Evolutionary conservation across 2,113 vertebrate genomes (phyloP), one percentile per base, ranked within the genome.

Genomic region (Poeciliopsis turrubarensis): DNA sequence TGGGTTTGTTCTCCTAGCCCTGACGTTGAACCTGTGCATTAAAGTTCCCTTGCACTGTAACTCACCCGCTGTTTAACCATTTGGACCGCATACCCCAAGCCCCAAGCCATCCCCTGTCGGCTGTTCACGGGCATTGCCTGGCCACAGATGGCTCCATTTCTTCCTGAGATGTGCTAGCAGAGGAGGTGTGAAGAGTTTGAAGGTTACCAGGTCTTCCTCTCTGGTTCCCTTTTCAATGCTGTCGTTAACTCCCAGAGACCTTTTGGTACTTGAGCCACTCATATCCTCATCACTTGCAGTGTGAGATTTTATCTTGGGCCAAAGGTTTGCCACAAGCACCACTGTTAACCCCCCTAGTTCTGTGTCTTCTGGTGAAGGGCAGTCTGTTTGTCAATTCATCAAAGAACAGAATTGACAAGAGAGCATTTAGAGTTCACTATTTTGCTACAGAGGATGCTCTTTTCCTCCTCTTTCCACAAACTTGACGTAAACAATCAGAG

Each of bases 291-390:
- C 91, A 91, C 90, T 90, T 90, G 87, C 83, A 73, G 91, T 68
- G 86, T n/a, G 77, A 77, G 85, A 73, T 84, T 84, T 79, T 70
- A 82, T 77, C 73, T 39, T 72, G 75, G 83, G 85, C 88, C 29
- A 29, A 84, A 87, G 80, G 91, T 93, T 89, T 92, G 92, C 88
- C 92, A 87, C 66, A 75, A 81, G 81, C 62, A 51, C 73, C 17
- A 81, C 86, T 68, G 88, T 93, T 93, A 92, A 92, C 89, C 87
- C 86, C 70, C 70, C 70, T 29, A 3, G 37, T 75, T 91, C 86
- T 89, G 79, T 87, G 67, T 41, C 68, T 74, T 75, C 87, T 31
- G 75, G 66, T 82, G 80, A 91, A 88, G 82, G 88, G 78, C 89
- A 88, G 85, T 47, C 88, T 87, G 72, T 83, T 89, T 66, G 67